These are phyloP conservation scores for Stichopus chloronotus DNA, from an alignment of 35 echinoderm and acorn worm genomes.

Conservation along the genomic window DNA sequence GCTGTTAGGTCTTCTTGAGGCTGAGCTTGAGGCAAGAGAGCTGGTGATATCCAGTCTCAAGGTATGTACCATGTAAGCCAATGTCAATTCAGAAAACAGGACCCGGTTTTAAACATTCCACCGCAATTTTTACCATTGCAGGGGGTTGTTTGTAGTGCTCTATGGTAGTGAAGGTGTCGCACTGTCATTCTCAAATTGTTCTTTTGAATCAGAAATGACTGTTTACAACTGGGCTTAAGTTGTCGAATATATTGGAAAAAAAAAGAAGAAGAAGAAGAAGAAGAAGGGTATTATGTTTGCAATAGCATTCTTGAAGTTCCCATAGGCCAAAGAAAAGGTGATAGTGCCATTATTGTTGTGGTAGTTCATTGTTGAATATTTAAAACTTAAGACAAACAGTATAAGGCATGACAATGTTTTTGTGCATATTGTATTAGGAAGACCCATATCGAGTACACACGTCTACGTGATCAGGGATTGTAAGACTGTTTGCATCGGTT, in stretches of 20 bases:
- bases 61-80: conserved; percentile 46
- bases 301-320: not conserved
- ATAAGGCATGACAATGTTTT: too few species aligned
- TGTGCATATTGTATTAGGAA: too few species aligned
- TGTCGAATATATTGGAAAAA: not conserved
- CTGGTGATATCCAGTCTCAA: conserved; percentile 87
- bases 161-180: not conserved
- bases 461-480: too few species aligned
- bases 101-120: not conserved
- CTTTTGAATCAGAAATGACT: not conserved
- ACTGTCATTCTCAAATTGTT: not conserved
- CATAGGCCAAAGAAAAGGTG: too few species aligned
- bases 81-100: not conserved
- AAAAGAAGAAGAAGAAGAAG: not conserved
- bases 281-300: not conserved
- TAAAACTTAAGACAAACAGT: too few species aligned
- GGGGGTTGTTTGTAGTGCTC: not conserved
- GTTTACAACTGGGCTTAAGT: not conserved
- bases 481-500: too few species aligned
- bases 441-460: too few species aligned
- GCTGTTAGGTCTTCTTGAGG: conserved; percentile 80
- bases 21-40: conserved; percentile 84
- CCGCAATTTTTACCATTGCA: not conserved
- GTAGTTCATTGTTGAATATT: too few species aligned
- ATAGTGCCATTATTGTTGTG: too few species aligned